Base-by-base conservation (phyloP, 2,797 vertebrate genomes). In the Naso thynnoides region DNA sequence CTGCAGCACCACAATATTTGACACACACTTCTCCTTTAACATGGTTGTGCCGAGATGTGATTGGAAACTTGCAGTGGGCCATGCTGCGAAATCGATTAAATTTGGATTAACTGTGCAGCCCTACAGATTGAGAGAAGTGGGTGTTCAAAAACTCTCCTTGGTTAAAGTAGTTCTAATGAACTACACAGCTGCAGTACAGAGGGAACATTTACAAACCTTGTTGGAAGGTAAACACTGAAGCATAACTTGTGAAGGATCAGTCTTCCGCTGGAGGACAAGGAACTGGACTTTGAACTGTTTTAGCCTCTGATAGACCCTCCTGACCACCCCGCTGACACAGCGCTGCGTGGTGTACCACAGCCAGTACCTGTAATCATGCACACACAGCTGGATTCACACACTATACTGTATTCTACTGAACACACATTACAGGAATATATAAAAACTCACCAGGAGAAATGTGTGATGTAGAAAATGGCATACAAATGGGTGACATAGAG, bases 211-310 rank as follows among this genome's bases (percentile, higher is more conserved):
- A 54, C 63, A 48, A 36, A 99, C 98, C 96, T 96, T 98, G 87
- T 94, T 92, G 15, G 95, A 85, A 21, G 97, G 97, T 81, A 99
- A 89, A 82, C 98, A 99, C 90, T 99, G 98, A 4, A 99, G 92
- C 72, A 99, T 93, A 52, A 99, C 96, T 88, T 99, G 97, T 55
- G 96, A 94, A 0, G 96, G 96, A 80, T 99, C 97, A 2, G 88
- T 93, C 81, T 95, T 98, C 79, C 95, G 94, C 93, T 99, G 98
- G 49, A 97, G 93, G 0, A 95, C 97, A 0, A 99, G 91, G 90
- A 99, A 99, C 90, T 96, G 97, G 50, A 99, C 98, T 24, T 93
- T 96, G 88, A 98, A 98, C 84, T 96, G 95, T 41, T 98, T 96
- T 21, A 99, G 92, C 56, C 92, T 94, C 64, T 97, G 94, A 53